Evolutionary conservation across 2,888 invertebrate species (phyloP), one percentile per base, ranked within the genome.

Genomic region (Spisula subtruncata): DNA sequence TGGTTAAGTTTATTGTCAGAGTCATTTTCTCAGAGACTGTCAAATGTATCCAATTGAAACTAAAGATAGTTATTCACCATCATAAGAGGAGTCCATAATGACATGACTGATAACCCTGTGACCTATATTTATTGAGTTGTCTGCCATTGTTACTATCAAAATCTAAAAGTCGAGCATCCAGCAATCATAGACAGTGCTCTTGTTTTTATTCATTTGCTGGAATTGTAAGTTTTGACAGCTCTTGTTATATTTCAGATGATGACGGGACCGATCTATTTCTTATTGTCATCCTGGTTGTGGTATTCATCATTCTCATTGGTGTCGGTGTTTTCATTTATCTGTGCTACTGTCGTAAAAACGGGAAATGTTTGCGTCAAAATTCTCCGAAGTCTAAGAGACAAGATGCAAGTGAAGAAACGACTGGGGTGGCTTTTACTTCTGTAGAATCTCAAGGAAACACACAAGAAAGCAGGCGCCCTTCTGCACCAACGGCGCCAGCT

Each of bases 211-310:
- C n/a, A n/a, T n/a, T n/a, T n/a, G n/a, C n/a, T n/a, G n/a, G n/a
- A n/a, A n/a, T n/a, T n/a, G n/a, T n/a, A n/a, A n/a, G n/a, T n/a
- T n/a, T n/a, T 41, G 8, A 41, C 8, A 41, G 2, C 41, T 41
- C 41, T 80, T 79, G 48, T 85, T 80, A 14, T 41, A 29, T 80
- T 85, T 81, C 86, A 86, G 86, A 81, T n/a, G 16, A 54, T 14
- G 29, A 35, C 10, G 86, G 86, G 4, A 86, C 81, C n/a, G 41
- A 81, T 41, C n/a, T 80, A 35, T 86, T 56, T 41, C 86, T 85
- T 10, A 48, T 88, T 29, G 71, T 88, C 0, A 88, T 88, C 51
- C 18, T 85, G n/a, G 71, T 85, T 41, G 46, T 60, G 41, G 54
- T 88, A 32, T 18, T 80, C 12, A 35, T 81, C 2, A 32, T 85